phyloP scores from a whole-genome alignment of 2,113 vertebrate genomes.

The Erythrocebus patas region DNA sequence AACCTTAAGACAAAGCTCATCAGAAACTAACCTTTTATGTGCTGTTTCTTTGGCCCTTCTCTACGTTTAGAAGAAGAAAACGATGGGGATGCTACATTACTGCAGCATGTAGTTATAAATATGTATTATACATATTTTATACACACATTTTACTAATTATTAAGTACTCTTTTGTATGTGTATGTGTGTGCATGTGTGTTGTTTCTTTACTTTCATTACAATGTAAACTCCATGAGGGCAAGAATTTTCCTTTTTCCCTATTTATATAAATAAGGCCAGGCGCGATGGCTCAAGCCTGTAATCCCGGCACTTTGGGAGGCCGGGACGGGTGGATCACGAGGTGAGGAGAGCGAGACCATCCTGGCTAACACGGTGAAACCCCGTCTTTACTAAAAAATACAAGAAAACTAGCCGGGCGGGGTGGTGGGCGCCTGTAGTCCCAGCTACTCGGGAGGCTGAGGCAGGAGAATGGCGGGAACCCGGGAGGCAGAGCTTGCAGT shows the following conservation, averaged over 20 bases:
- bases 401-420: no score
- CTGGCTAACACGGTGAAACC: no score
- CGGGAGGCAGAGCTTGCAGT: no score
- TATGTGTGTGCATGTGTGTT: not conserved
- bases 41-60: not conserved
- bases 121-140: not conserved
- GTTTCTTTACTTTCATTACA: not conserved
- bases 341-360: no score
- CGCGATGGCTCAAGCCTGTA: no score
- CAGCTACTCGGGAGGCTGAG: no score
- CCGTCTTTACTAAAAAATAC: no score
- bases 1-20: not conserved
- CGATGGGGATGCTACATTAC: not conserved
- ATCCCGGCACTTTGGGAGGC: no score
- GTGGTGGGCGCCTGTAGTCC: no score
- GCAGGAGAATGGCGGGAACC: no score
- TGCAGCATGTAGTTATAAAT: not conserved
- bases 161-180: not conserved
- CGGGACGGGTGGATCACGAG: no score
- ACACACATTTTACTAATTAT: not conserved
- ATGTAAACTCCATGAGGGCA: not conserved
- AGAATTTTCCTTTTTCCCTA: not conserved
- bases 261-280: not conserved
- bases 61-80: not conserved
- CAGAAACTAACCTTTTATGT: slow-evolving; percentile 1